A percentile compares a stretch with the other conserved stretches of the same genome.
These are phyloP conservation scores for Parotocinclus haroldoi DNA, from an alignment of 2,797 vertebrate genomes.

Conservation along the genomic window DNA sequence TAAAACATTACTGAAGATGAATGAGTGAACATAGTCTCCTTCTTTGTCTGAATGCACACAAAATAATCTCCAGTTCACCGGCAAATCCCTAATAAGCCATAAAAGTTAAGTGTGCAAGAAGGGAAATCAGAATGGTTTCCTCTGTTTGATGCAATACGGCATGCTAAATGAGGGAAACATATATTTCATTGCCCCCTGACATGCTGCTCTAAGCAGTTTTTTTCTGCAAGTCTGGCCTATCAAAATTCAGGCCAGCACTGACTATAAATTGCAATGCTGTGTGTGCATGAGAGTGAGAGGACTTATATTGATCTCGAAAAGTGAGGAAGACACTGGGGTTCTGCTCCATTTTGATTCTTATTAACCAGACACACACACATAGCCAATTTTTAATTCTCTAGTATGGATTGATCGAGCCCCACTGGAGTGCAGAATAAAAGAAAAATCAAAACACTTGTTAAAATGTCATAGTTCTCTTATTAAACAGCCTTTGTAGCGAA, in stretches of 20 bases:
- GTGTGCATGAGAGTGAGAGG: constrained; percentile 50
- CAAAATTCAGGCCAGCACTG: constrained; percentile 57
- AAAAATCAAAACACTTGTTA: neutral
- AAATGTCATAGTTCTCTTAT: constrained; percentile 10
- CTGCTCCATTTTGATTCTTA: constrained; percentile 47
- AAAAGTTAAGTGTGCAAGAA: constrained; percentile 39
- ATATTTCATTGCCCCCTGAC: constrained; percentile 56
- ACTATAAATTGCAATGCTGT: constrained; percentile 62
- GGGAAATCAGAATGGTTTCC: constrained; percentile 59
- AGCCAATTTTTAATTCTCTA: constrained; percentile 2
- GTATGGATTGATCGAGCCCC: neutral
- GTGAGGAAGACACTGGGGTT: constrained; percentile 54
- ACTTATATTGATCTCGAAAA: constrained; percentile 64
- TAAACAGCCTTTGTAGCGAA: constrained; percentile 6
- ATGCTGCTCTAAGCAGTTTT: constrained; percentile 65
- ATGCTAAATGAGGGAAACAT: constrained; percentile 64
- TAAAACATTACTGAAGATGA: too few relatives aligned
- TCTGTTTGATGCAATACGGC: constrained; percentile 61
- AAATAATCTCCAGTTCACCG: constrained; percentile 30
- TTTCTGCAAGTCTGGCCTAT: constrained; percentile 59
- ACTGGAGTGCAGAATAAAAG: neutral
- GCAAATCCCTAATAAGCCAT: neutral
- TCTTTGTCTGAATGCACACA: neutral
- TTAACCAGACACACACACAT: constrained; percentile 28
- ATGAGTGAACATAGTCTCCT: too few relatives aligned